Evolutionary conservation across 1,140 invertebrate genomes (phyloP).

Genomic region (Achroia grisella): DNA sequence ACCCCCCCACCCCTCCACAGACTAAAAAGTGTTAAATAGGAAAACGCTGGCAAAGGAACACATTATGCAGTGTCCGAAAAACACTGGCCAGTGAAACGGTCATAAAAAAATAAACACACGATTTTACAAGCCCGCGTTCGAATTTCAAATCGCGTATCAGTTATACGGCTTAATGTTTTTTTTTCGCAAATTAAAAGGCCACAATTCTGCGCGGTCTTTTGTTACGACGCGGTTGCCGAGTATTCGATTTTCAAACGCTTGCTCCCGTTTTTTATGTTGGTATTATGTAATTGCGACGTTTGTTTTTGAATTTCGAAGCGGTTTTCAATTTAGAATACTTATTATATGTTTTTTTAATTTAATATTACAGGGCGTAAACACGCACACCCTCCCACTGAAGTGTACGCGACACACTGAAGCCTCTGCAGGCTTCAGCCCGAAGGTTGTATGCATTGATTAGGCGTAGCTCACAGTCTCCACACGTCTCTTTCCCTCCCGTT

Average conservation of each 20-base stretch:
- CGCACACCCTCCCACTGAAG: slow-evolving; percentile 27
- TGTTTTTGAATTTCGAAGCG: neutral
- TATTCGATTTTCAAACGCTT: slow-evolving; percentile 6
- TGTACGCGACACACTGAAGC: slow-evolving; percentile 42
- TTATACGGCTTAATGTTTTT: slow-evolving; percentile 6
- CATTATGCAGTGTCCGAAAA: neutral
- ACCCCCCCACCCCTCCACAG: slow-evolving; percentile 21
- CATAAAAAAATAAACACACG: neutral
- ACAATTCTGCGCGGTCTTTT: slow-evolving; percentile 23
- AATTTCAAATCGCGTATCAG: neutral
- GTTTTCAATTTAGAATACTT: neutral
- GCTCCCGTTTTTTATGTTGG: neutral
- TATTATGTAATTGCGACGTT: neutral
- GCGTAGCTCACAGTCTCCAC: slow-evolving; percentile 35
- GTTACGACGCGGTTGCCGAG: slow-evolving; percentile 3
- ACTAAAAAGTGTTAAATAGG: slow-evolving; percentile 10
- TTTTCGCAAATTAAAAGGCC: slow-evolving; percentile 23
- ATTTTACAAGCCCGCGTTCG: neutral
- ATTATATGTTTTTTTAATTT: slow-evolving; percentile 24
- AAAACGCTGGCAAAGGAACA: neutral
- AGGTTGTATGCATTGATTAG: slow-evolving; percentile 65
- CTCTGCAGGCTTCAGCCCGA: slow-evolving; percentile 44
- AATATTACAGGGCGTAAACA: slow-evolving; percentile 6
- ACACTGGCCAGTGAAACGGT: neutral
- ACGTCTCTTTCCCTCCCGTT: slow-evolving; percentile 29